Evolutionary conservation across 1,140 invertebrate genomes (phyloP), one percentile per base, ranked within the genome.

Genomic region (Drosophila nebulosa): DNA sequence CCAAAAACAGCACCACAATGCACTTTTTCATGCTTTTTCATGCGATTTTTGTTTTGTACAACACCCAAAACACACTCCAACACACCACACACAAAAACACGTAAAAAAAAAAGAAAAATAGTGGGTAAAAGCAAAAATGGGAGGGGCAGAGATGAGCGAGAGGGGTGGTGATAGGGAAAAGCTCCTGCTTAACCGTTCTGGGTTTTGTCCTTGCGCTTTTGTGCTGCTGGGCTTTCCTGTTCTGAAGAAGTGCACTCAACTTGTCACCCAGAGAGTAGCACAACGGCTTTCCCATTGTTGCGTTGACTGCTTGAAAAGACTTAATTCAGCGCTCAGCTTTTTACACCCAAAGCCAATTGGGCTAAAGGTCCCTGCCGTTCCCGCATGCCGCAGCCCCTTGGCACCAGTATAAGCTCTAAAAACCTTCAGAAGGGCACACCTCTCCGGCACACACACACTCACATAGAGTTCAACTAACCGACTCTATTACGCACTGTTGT

Each of bases 241-340:
- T 83, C 83, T 88, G 79, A 88, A 88, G 84, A 88, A 88, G 83
- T 88, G 81, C 81, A 89, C 84, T 79, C 88, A 88, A 83, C 79
- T 88, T 83, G 83, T 75, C 78, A 83, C 51, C 78, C 57, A 55
- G 46, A 67, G 64, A 81, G 70, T 88, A 78, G 71, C 83, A 79
- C 39, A 46, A 52, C 60, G 64, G 70, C 78, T 79, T 88, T 88
- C 69, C n/a, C 83, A 89, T 88, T 88, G 83, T 88, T 88, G 71
- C 55, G 56, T 74, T 80, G 80, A 79, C 80, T 85, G 53, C 62
- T 63, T 64, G 76, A 78, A 86, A 74, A 78, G 83, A 86, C 83
- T 86, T 86, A 86, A 86, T 86, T 86, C 83, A 86, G 53, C 69
- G 51, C 69, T 64, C 64, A 59, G 52, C 39, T 46, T 46, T 46